Evolutionary conservation across 2,113 vertebrate genomes (phyloP).

Genomic region (Callaeas wilsoni): DNA sequence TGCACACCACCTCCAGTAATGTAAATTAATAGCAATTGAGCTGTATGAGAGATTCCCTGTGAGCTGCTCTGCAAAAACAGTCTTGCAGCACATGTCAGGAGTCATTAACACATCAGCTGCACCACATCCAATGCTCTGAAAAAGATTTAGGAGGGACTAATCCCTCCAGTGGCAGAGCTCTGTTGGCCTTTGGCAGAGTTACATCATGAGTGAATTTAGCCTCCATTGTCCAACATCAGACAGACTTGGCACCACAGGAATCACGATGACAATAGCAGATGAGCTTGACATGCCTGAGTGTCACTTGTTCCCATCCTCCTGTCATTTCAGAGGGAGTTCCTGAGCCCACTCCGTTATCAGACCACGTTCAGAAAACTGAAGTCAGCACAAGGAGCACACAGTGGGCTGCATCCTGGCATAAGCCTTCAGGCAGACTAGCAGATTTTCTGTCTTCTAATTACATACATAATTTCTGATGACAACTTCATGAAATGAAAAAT

Average conservation of each 20-base stretch:
- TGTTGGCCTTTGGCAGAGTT: background rate
- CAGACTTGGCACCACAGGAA: background rate
- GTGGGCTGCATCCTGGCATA: background rate
- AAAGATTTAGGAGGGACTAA: conserved; percentile 4
- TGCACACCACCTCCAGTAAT: background rate
- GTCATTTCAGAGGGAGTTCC: background rate
- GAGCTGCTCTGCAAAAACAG: background rate
- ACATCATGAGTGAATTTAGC: background rate
- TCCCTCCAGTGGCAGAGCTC: background rate
- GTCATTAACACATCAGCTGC: background rate
- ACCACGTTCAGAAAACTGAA: background rate
- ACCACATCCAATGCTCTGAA: background rate
- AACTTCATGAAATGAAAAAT: background rate
- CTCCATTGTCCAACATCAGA: background rate
- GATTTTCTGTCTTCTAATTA: background rate
- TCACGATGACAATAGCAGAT: background rate
- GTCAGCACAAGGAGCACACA: background rate
- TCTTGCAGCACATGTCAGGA: background rate
- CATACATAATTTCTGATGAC: background rate
- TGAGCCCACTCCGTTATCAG: background rate
- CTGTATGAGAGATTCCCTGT: background rate
- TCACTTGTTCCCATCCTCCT: background rate
- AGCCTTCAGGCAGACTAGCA: background rate
- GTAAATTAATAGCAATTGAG: background rate
- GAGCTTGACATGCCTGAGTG: background rate